Evolutionary conservation across 1,140 invertebrate genomes (phyloP).

Genomic region (Drosophila triauraria): DNA sequence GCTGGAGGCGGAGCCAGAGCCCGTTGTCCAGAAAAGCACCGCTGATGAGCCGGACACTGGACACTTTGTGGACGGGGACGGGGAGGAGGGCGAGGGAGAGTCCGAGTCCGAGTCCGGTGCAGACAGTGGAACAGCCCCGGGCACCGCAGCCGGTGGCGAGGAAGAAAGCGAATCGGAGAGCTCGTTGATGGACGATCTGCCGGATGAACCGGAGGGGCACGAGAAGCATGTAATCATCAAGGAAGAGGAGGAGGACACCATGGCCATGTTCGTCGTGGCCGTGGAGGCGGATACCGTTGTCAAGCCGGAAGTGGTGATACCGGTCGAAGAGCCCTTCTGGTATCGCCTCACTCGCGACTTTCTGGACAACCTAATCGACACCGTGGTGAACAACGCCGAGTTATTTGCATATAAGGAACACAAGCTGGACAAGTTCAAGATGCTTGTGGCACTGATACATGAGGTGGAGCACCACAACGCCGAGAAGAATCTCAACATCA

Average conservation of each 20-base stretch:
- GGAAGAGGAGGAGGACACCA: slow-evolving; percentile 26
- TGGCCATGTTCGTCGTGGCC: slow-evolving; percentile 34
- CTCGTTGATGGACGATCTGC: slow-evolving; percentile 11
- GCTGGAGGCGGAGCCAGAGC: neutral
- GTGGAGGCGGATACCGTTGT: neutral
- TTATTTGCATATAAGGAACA: neutral
- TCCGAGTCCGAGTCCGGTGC: slow-evolving; percentile 2
- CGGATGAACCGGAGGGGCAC: neutral
- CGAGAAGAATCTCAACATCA: neutral
- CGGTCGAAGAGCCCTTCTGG: slow-evolving; percentile 5
- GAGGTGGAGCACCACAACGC: neutral
- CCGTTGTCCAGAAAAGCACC: neutral
- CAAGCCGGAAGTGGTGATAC: no score
- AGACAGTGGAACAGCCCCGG: neutral
- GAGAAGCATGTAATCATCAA: slow-evolving; percentile 4
- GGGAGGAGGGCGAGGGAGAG: neutral
- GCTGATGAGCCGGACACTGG: neutral
- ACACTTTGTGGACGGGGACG: neutral
- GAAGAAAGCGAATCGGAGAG: slow-evolving; percentile 11
- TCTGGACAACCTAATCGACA: slow-evolving; percentile 8
- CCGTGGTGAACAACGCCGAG: slow-evolving; percentile 13
- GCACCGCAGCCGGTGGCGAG: neutral
- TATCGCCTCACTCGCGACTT: slow-evolving; percentile 20
- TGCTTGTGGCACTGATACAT: neutral
- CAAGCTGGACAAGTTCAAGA: slow-evolving; percentile 21